These are phyloP conservation scores for Elymnias hypermnestra DNA, from an alignment of 1,140 invertebrate species.

Conservation along the genomic window DNA sequence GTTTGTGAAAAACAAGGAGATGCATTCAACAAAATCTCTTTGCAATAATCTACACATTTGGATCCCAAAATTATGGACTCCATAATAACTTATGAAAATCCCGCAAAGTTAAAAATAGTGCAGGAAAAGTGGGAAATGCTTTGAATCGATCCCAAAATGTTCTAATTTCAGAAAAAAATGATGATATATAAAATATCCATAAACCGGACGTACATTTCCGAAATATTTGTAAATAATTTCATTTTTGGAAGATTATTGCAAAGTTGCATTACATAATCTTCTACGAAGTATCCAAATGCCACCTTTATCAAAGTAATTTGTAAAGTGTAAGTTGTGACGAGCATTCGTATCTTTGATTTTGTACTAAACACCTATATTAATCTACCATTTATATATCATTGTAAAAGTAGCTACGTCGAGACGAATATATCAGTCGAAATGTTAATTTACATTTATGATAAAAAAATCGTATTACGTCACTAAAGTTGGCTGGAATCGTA, in stretches of 20 bases:
- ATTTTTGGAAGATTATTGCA: background rate
- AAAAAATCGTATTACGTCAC: conserved; percentile 55
- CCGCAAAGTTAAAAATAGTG: background rate
- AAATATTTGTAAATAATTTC: background rate
- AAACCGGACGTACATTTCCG: no score
- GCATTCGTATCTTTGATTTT: conserved; percentile 41
- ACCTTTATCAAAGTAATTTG: conserved; percentile 1
- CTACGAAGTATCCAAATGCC: background rate
- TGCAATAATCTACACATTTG: conserved; percentile 2
- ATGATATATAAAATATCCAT: no score
- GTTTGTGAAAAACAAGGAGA: background rate
- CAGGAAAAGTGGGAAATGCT: background rate
- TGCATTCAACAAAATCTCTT: background rate
- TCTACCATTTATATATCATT: conserved; percentile 63
- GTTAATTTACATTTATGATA: conserved; percentile 64
- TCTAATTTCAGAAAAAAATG: no score
- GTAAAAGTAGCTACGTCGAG: conserved; percentile 65
- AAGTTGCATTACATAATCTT: background rate
- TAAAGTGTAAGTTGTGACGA: conserved; percentile 15
- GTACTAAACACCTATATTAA: conserved; percentile 70
- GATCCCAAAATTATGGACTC: background rate
- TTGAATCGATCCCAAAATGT: background rate
- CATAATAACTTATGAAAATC: background rate
- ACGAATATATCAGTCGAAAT: conserved; percentile 72
- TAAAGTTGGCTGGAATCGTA: conserved; percentile 64